These are phyloP conservation scores for Enteromius anoplus DNA, from an alignment of 2,797 vertebrate species.

Conservation along the genomic window DNA sequence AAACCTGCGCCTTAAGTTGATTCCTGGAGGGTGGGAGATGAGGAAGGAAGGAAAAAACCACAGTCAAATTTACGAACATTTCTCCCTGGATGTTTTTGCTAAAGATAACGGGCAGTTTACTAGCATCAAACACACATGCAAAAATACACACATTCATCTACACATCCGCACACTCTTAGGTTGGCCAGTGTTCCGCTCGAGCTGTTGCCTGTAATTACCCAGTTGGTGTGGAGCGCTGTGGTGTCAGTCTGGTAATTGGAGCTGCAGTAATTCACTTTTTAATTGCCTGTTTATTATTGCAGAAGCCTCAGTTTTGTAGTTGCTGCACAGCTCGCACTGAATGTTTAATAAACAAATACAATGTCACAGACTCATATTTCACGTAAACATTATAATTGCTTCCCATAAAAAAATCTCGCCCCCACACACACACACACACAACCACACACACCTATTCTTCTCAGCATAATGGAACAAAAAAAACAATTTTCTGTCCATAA, in stretches of 20 bases:
- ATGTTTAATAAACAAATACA: slow-evolving; percentile 63
- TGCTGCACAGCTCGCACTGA: slow-evolving; percentile 45
- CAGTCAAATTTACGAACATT: slow-evolving; percentile 50
- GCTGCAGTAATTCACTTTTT: slow-evolving; percentile 65
- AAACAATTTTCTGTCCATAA: slow-evolving; percentile 5
- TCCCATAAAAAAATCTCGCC: slow-evolving; percentile 33
- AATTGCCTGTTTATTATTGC: slow-evolving; percentile 66
- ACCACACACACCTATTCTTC: slow-evolving; percentile 30
- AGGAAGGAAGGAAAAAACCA: slow-evolving; percentile 29
- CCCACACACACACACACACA: slow-evolving; percentile 17
- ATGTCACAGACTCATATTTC: slow-evolving; percentile 57
- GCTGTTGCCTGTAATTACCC: slow-evolving; percentile 64
- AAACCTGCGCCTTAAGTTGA: slow-evolving; percentile 35
- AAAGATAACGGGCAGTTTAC: slow-evolving; percentile 54
- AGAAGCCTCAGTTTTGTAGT: slow-evolving; percentile 56
- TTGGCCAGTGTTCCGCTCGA: slow-evolving; percentile 59
- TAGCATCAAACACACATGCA: slow-evolving; percentile 27
- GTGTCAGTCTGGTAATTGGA: slow-evolving; percentile 64
- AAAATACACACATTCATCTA: slow-evolving; percentile 24
- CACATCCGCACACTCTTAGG: slow-evolving; percentile 38
- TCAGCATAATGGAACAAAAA: slow-evolving; percentile 31
- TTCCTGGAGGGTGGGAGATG: slow-evolving; percentile 10
- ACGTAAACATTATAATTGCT: slow-evolving; percentile 60
- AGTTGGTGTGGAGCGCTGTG: slow-evolving; percentile 60
- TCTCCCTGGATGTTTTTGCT: slow-evolving; percentile 45